A percentile compares a stretch with the other conserved stretches of the same genome.
Conservation (phyloP, 2,797 vertebrate species). For the Lindbergichthys nudifrons region DNA sequence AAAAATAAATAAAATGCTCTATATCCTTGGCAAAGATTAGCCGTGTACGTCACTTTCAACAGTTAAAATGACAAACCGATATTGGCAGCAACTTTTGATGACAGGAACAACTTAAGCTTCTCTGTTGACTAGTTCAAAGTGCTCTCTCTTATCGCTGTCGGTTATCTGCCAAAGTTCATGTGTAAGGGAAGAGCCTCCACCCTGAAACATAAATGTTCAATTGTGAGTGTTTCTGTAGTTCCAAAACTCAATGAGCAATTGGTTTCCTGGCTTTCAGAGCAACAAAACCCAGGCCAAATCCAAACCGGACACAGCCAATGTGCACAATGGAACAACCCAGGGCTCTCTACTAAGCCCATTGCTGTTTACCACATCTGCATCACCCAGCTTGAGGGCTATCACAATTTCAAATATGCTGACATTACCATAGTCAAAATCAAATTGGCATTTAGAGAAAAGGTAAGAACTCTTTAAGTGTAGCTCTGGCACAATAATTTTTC, state of each 20-base stretch:
- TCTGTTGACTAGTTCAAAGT: not conserved
- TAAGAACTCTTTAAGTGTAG: not conserved
- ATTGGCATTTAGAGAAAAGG: not conserved
- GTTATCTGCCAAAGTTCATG: too few species aligned
- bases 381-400: not conserved
- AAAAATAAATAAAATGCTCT: not conserved
- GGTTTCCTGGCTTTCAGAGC: not conserved
- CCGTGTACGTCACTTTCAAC: not conserved
- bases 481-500: not conserved
- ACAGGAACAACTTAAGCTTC: not conserved
- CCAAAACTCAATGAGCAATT: not conserved
- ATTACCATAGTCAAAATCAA: not conserved
- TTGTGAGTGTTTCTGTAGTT: too few species aligned
- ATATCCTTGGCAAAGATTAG: not conserved
- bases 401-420: not conserved
- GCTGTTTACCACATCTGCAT: not conserved
- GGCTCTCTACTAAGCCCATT: not conserved
- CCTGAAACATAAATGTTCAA: too few species aligned
- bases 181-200: too few species aligned
- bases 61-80: not conserved
- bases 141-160: not conserved
- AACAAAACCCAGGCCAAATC: not conserved
- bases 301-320: not conserved
- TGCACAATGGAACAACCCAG: not conserved
- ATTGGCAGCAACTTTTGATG: not conserved